Evolutionary conservation across 1,140 invertebrate genomes (phyloP).

Genomic region (Platyscapa corneri): DNA sequence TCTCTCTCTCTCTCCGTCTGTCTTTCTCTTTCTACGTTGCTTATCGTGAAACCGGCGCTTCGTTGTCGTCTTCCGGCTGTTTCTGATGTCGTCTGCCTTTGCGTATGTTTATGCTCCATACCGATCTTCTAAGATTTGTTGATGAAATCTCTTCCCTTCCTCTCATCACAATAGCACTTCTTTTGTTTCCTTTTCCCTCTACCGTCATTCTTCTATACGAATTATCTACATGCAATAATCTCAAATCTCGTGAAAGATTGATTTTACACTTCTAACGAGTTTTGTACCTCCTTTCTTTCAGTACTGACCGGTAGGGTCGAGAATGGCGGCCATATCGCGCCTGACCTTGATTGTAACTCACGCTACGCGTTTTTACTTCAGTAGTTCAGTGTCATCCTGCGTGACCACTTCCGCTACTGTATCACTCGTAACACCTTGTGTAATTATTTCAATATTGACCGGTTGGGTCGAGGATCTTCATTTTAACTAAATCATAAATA

Average conservation of each 20-base stretch:
- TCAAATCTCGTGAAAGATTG: constrained; percentile 3
- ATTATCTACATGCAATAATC: not conserved
- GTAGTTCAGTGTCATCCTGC: constrained; percentile 7
- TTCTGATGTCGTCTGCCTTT: constrained; percentile 68
- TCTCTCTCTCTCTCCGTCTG: constrained; percentile 41
- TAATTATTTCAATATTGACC: constrained; percentile 61
- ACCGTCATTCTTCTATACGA: not conserved
- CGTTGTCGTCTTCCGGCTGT: constrained; percentile 43
- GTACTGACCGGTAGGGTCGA: constrained; percentile 61
- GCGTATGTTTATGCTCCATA: constrained; percentile 73
- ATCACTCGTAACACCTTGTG: not conserved
- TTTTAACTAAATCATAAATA: not conserved
- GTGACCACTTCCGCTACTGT: constrained; percentile 46
- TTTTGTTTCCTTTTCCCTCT: constrained; percentile 40
- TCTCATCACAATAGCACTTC: constrained; percentile 58
- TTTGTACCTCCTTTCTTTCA: constrained; percentile 52
- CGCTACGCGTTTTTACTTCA: not conserved
- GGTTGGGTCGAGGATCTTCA: constrained; percentile 63
- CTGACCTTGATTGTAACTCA: constrained; percentile 3
- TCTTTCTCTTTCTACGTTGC: constrained; percentile 37
- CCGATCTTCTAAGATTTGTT: constrained; percentile 69
- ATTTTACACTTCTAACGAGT: not conserved
- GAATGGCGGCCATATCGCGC: constrained; percentile 55
- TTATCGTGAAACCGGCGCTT: not conserved
- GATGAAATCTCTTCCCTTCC: constrained; percentile 70